Evolutionary conservation across 2,888 invertebrate species (phyloP), one percentile per base, ranked within the genome.

Genomic region (Drosophila maculinotata): DNA sequence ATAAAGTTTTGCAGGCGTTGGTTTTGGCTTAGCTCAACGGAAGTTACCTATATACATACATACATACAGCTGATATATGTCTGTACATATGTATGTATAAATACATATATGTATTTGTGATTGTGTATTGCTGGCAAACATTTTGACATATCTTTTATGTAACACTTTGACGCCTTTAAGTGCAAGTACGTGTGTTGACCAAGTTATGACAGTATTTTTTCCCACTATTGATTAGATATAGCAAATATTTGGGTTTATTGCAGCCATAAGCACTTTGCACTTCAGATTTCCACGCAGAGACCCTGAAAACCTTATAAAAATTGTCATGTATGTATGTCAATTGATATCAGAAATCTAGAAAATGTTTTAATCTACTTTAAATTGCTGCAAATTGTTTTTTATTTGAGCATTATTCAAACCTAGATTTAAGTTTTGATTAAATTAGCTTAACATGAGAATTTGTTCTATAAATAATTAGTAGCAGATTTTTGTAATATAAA

Each of bases 141-240:
- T 75, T 51, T 58, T 26, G 9, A 54, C 41, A 39, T 15, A 12
- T 56, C 8, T 35, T 26, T 57, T 64, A 75, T 64, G 44, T 64
- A 71, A 71, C 20, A 45, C 5, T 31, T 38, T 17, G 12, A 15
- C 26, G 30, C 41, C 74, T 69, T 63, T 15, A 56, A 30, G 48
- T 60, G 33, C 47, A 49, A 28, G 10, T 44, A 38, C 39, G 33
- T 30, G 45, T 26, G 14, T 15, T 39, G 33, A 33, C 26, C 25
- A 8, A 39, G 51, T 57, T 56, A 53, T 36, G 39, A n/a, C 25
- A 33, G 25, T 51, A 5, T 12, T 23, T 20, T 12, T 25, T 9
- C 2, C 6, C 10, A 6, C 7, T 1, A 38, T 75, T 64, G 75
- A 72, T 72, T 72, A 75, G 76, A 64, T 75, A 75, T 64, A 30